These are phyloP conservation scores for Trisateles emortualis DNA, from an alignment of 2,888 invertebrate species.

Conservation along the genomic window DNA sequence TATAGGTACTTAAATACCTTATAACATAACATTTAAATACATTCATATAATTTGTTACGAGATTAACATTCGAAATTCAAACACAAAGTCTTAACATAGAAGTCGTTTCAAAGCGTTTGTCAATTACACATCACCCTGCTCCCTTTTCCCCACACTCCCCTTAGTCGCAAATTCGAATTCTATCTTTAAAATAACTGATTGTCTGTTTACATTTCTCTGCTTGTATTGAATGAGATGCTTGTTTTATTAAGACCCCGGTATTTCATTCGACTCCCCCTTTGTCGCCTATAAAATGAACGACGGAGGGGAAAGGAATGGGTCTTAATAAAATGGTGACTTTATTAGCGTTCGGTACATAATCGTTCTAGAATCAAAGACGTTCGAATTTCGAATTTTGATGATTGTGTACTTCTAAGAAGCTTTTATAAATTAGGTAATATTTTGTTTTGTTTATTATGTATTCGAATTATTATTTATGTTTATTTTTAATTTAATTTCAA, in stretches of 20 bases:
- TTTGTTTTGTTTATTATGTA: constrained; percentile 36
- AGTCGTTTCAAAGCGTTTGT: constrained; percentile 68
- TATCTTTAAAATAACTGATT: constrained; percentile 83
- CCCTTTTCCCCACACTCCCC: constrained; percentile 44
- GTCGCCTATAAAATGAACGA: constrained; percentile 26
- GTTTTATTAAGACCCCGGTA: constrained; percentile 61
- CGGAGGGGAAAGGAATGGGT: constrained; percentile 40
- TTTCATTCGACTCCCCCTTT: constrained; percentile 41
- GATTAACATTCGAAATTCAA: constrained; percentile 55
- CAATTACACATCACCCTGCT: constrained; percentile 57
- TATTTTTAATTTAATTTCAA: neutral
- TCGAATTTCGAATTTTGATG: constrained; percentile 65
- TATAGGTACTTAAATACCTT: neutral
- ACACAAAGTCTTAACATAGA: constrained; percentile 44
- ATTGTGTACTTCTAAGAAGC: constrained; percentile 70
- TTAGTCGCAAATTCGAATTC: constrained; percentile 67
- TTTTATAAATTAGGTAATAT: constrained; percentile 71
- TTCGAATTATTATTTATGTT: neutral
- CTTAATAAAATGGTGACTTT: constrained; percentile 68
- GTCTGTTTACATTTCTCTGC: constrained; percentile 83
- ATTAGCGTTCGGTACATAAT: constrained; percentile 74
- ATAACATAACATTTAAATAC: constrained; percentile 10
- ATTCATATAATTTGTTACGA: constrained; percentile 29
- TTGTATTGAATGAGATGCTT: constrained; percentile 77
- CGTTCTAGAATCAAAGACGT: constrained; percentile 73